phyloP scores from a whole-genome alignment of 2,797 vertebrate genomes.

The Atherinosoma microstoma region DNA sequence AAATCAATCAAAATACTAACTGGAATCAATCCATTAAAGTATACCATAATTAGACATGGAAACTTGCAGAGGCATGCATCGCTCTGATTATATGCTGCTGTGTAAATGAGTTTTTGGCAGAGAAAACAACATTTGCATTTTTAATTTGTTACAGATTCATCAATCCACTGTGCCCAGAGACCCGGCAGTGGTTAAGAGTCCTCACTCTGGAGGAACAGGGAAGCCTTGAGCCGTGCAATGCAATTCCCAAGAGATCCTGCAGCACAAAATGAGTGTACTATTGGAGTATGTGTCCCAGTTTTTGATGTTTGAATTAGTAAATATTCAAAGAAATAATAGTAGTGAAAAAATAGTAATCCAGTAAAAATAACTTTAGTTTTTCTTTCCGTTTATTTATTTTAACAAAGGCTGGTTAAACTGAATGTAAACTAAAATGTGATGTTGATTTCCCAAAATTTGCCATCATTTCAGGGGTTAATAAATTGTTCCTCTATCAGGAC shows the following conservation, averaged over 20 bases:
- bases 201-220: conserved; percentile 22
- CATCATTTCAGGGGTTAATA: conserved; percentile 46
- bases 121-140: conserved; percentile 54
- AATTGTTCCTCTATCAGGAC: conserved; percentile 32
- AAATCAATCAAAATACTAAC: conserved; percentile 5
- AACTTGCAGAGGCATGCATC: conserved; percentile 23
- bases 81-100: conserved; percentile 37
- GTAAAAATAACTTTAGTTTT: not conserved
- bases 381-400: too few relatives aligned
- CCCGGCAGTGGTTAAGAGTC: conserved; percentile 24
- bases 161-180: conserved; percentile 27
- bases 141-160: conserved; percentile 57
- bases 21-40: conserved; percentile 20
- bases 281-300: not conserved
- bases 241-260: conserved; percentile 16
- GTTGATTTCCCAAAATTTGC: conserved; percentile 22
- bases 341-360: not conserved
- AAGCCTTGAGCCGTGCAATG: conserved; percentile 17
- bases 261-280: conserved; percentile 6
- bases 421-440: not conserved
- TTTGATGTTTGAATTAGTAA: not conserved
- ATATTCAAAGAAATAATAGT: not conserved
- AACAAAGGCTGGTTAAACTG: not conserved
- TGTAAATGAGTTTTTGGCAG: conserved; percentile 41
- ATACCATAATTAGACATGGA: conserved; percentile 24